Base-by-base conservation (phyloP, 30 jellyfish, hydroid and myxozoan genomes). In the Turritopsis dohrnii region DNA sequence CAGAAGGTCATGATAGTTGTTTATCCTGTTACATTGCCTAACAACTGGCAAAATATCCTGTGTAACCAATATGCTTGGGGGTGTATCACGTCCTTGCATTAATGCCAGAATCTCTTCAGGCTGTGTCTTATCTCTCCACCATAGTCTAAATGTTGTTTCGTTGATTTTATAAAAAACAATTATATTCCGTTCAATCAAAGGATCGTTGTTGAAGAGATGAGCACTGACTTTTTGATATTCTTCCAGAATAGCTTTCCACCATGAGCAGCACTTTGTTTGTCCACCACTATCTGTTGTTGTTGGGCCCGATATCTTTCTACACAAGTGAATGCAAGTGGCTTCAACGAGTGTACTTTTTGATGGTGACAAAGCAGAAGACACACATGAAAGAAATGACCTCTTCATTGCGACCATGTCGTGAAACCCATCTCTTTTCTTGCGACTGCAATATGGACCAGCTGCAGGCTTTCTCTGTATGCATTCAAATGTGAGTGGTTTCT, bases 301-400 rank as follows among this genome's bases (percentile, higher is more conserved):
- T 65, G 72, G 30, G 83, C 65, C 65, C 0, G 83, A 0, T 21
- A 74, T 23, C 65, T 0, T 74, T 23, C 53, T 1, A 29, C 83
- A 74, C 72, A 82, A 23, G 1, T 60, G 84, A 25, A 82, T 26
- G 72, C 73, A 65, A 19, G 65, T 71, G 20, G 88, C 88, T 72
- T 82, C 88, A 1, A 82, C 88, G 21, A 82, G 26, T 17, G 73
- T 29, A 83, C 88, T 82, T 0, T 74, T 74, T 21, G 52, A 23
- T 19, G 88, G 88, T 0, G 88, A 74, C 24, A 82, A 54, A 18
- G 88, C 88, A 0, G 84, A 31, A 13, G 84, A 66, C 1, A 41
- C 74, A 29, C 84, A 85, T 8, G 88, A 65, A 21, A 82, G 52
- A 53, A 82, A 82, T 28, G 74, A 82, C 72, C 88, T 28, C 66